These are phyloP conservation scores for Epirrhoe tristata DNA, from an alignment of 2,888 invertebrate genomes.

Conservation along the genomic window DNA sequence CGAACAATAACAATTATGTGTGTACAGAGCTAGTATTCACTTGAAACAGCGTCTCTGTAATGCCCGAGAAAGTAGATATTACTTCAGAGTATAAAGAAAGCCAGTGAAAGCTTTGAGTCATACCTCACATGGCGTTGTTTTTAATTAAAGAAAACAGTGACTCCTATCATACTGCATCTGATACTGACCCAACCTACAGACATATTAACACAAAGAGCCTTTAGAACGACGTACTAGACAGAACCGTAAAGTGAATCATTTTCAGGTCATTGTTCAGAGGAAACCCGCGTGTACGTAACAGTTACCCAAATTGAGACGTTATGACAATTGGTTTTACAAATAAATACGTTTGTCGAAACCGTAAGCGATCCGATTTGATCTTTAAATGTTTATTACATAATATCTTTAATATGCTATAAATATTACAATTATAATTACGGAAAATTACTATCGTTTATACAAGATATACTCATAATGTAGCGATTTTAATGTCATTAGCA, in stretches of 20 bases:
- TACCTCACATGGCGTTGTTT: slow-evolving; percentile 32
- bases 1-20: slow-evolving; percentile 5
- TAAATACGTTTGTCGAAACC: slow-evolving; percentile 60
- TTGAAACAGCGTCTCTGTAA: slow-evolving; percentile 9
- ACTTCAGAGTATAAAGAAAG: slow-evolving; percentile 42
- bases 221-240: slow-evolving; percentile 56
- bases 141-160: slow-evolving; percentile 46
- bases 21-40: background rate
- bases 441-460: slow-evolving; percentile 13
- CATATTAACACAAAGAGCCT: slow-evolving; percentile 52
- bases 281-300: slow-evolving; percentile 67
- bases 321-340: slow-evolving; percentile 73
- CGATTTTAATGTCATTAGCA: slow-evolving; percentile 8
- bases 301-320: slow-evolving; percentile 78
- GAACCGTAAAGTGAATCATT: slow-evolving; percentile 74
- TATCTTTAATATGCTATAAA: background rate
- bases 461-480: background rate
- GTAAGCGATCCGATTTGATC: slow-evolving; percentile 70
- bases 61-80: slow-evolving; percentile 34
- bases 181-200: slow-evolving; percentile 57
- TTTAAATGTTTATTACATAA: slow-evolving; percentile 28
- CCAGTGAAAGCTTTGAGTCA: slow-evolving; percentile 42
- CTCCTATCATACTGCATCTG: slow-evolving; percentile 36
- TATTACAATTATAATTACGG: slow-evolving; percentile 10
- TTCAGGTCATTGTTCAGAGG: slow-evolving; percentile 76